phyloP scores from a whole-genome alignment of 1,140 invertebrate species.

The Ceratina japonica region DNA sequence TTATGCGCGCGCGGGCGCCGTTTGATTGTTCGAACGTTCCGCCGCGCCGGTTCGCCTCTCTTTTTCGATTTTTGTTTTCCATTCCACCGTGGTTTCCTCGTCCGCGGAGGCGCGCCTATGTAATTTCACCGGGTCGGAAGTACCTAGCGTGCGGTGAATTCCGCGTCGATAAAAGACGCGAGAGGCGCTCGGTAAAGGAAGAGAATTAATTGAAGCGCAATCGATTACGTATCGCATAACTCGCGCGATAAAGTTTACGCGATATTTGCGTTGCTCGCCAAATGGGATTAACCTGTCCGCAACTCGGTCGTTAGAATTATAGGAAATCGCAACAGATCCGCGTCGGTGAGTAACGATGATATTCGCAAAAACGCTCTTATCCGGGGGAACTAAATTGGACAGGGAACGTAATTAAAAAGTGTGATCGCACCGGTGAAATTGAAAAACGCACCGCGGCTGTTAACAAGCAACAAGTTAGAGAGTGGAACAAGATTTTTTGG shows the following conservation, averaged over 20 bases:
- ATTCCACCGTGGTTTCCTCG: too few relatives aligned
- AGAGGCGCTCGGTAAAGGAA: neutral
- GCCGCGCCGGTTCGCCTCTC: neutral
- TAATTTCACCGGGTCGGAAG: neutral
- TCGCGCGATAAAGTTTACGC: neutral
- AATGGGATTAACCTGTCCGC: too few relatives aligned
- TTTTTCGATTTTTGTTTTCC: neutral
- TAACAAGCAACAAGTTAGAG: neutral
- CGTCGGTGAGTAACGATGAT: neutral
- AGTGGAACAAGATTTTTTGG: neutral
- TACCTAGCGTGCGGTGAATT: neutral
- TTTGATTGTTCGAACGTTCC: neutral
- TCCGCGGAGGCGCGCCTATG: too few relatives aligned
- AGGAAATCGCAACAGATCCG: neutral
- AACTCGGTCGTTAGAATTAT: neutral
- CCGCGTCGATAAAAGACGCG: neutral
- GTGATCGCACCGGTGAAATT: neutral
- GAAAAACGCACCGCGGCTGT: neutral
- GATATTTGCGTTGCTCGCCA: neutral
- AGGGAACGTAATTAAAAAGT: constrained; percentile 3
- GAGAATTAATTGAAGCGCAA: constrained; percentile 25
- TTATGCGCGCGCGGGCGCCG: constrained; percentile 6
- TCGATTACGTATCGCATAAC: neutral
- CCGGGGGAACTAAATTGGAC: too few relatives aligned
- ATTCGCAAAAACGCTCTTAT: too few relatives aligned